phyloP scores from a whole-genome alignment of 2,797 vertebrate species.

The Carcharodon carcharias region DNA sequence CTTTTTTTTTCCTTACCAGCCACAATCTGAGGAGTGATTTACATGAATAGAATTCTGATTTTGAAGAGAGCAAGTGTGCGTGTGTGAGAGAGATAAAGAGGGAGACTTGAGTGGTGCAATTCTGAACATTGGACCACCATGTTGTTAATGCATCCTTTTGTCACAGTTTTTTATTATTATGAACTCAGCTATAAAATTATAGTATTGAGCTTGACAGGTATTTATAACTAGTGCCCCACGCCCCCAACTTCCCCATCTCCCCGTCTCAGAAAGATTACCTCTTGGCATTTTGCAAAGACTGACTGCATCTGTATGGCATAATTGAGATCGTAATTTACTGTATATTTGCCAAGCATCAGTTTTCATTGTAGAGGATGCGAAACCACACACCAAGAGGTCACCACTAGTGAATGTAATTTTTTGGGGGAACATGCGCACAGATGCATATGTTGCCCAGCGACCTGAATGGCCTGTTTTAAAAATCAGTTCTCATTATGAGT shows the following conservation, averaged over 20 bases:
- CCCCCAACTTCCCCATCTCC: not conserved
- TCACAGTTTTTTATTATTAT: not conserved
- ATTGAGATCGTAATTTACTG: not conserved
- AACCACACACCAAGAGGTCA: not conserved
- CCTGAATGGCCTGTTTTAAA: not conserved
- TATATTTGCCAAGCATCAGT: not conserved
- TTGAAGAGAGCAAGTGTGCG: not conserved
- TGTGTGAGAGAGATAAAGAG: slow-evolving; percentile 25
- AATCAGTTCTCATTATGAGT: not conserved
- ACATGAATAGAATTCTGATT: slow-evolving; percentile 32
- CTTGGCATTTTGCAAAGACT: not conserved
- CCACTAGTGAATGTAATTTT: not conserved
- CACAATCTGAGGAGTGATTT: slow-evolving; percentile 8
- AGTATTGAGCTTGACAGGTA: not conserved
- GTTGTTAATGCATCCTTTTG: not conserved
- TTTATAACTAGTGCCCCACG: not conserved
- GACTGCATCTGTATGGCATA: too few species aligned
- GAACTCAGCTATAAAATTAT: not conserved
- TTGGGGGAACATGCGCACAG: not conserved
- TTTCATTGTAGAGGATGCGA: not conserved
- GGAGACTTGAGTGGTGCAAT: not conserved
- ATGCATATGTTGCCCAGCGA: not conserved
- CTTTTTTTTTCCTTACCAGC: slow-evolving; percentile 3
- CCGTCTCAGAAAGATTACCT: not conserved
- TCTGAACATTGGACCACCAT: not conserved